phyloP scores from a whole-genome alignment of 2,888 invertebrate species.

The Conus canariensis region DNA sequence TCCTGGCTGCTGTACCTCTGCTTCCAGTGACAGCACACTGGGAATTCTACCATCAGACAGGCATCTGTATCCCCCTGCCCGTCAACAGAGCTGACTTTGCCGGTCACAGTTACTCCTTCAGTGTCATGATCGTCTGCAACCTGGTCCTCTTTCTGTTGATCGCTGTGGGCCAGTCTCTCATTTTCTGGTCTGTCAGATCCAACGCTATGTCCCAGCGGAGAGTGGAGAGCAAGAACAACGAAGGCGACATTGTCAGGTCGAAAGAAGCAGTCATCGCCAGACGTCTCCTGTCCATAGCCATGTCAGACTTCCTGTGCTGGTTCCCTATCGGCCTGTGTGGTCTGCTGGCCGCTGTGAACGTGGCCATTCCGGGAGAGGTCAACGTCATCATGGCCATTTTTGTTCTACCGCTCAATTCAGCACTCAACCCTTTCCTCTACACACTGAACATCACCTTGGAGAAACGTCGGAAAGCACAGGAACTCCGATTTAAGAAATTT shows the following conservation, averaged over 20 bases:
- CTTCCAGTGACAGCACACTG: not conserved
- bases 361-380: not conserved
- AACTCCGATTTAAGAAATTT: not conserved
- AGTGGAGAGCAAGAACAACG: not conserved
- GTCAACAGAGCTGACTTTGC: not conserved
- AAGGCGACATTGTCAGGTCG: not conserved
- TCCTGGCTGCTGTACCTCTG: conserved; percentile 5
- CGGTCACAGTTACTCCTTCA: not conserved
- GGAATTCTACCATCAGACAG: not conserved
- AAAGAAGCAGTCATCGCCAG: conserved; percentile 9
- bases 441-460: conserved; percentile 9
- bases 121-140: not conserved
- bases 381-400: conserved; percentile 18
- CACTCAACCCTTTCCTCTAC: conserved; percentile 18
- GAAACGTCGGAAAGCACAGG: not conserved
- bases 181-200: not conserved
- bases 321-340: conserved; percentile 13
- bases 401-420: conserved; percentile 13
- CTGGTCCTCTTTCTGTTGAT: conserved; percentile 7
- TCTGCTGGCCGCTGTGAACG: not conserved
- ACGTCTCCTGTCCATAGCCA: not conserved
- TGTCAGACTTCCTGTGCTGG: conserved; percentile 29
- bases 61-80: conserved; percentile 12
- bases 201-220: not conserved
- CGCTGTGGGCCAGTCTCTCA: not conserved